These are phyloP conservation scores for Paramormyrops hopkinsi DNA, from an alignment of 2,797 vertebrate species.

Conservation along the genomic window DNA sequence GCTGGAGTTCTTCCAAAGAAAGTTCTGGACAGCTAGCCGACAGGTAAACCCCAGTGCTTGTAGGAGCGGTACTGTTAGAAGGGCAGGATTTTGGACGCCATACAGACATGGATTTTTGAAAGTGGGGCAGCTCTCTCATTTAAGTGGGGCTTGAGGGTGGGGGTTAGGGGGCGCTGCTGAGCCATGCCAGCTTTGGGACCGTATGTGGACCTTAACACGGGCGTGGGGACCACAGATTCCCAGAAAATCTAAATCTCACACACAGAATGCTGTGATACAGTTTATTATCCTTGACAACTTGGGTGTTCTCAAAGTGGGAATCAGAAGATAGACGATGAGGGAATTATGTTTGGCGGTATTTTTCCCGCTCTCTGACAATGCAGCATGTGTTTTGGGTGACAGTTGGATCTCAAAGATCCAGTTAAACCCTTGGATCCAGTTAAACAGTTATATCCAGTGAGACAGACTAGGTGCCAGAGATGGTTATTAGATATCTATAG, in stretches of 20 bases:
- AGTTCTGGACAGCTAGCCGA: constrained; percentile 98
- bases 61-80: not conserved
- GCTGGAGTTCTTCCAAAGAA: constrained; percentile 95
- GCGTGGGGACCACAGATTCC: not conserved
- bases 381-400: not conserved
- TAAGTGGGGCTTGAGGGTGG: not conserved
- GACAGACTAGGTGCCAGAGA: not conserved
- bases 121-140: constrained; percentile 16
- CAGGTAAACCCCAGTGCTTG: constrained; percentile 69
- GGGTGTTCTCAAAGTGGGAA: not conserved
- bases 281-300: not conserved
- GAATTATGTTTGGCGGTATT: not conserved
- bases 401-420: not conserved
- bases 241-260: not conserved
- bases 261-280: not conserved
- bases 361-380: not conserved
- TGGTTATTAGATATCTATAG: constrained; percentile 8
- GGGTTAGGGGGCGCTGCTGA: not conserved
- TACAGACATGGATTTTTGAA: constrained; percentile 19
- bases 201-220: not conserved
- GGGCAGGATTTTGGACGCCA: constrained; percentile 12
- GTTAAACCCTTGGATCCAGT: not conserved
- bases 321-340: not conserved
- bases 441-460: not conserved
- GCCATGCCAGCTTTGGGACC: not conserved